A percentile compares a stretch with the other conserved stretches of the same genome.
Evolutionary conservation across 2,113 vertebrate genomes (phyloP).

Genomic region (Leucoraja erinaceus): DNA sequence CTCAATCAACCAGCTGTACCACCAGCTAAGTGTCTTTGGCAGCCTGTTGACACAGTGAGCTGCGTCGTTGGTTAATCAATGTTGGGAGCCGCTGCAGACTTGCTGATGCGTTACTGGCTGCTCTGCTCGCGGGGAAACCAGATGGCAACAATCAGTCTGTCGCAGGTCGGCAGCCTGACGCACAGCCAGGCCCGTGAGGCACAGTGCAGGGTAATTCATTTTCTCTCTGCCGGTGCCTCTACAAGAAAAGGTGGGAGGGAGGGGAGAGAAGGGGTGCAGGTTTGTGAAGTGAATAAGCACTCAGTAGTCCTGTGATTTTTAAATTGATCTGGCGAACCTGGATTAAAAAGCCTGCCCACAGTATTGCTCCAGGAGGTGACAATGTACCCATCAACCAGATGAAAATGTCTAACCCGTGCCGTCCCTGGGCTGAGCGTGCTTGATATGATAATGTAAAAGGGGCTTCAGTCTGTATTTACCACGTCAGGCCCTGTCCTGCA

Average conservation of each 20-base stretch:
- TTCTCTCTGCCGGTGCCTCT: neutral
- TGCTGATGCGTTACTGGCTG: slow-evolving; percentile 10
- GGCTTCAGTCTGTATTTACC: no score
- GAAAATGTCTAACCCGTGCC: neutral
- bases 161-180: neutral
- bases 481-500: no score
- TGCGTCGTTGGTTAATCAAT: neutral
- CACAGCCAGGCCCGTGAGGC: neutral
- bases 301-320: neutral
- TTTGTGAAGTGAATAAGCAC: neutral
- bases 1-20: neutral
- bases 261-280: no score
- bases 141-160: slow-evolving; percentile 8
- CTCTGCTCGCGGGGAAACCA: slow-evolving; percentile 4
- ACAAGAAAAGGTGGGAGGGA: neutral
- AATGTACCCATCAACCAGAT: neutral
- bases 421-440: no score
- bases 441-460: no score
- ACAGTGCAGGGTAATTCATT: neutral
- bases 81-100: neutral
- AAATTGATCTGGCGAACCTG: neutral
- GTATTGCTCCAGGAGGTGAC: neutral
- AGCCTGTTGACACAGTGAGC: neutral
- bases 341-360: neutral
- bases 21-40: neutral